These are phyloP conservation scores for Zhengitettix transpicula DNA, from an alignment of 2,888 invertebrate species.

Conservation along the genomic window DNA sequence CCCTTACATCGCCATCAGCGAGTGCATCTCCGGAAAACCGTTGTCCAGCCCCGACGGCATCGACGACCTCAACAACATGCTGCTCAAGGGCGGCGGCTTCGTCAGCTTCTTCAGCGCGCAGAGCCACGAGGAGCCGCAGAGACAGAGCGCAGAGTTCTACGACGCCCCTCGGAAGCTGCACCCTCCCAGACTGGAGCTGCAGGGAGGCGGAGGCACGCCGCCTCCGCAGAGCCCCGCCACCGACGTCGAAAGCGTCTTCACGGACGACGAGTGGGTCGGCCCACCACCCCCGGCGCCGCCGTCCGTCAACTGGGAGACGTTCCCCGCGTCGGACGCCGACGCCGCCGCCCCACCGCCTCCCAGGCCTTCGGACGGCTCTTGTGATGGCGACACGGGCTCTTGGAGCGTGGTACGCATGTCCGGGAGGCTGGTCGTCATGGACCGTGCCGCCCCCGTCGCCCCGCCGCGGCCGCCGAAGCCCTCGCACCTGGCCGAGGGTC, in stretches of 20 bases:
- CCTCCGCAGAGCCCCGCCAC: conserved; percentile 43
- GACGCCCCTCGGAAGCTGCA: conserved; percentile 20
- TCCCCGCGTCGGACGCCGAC: conserved; percentile 18
- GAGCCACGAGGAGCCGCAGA: not conserved
- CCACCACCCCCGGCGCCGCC: conserved; percentile 21
- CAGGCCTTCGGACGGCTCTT: conserved; percentile 38
- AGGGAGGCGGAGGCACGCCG: conserved; percentile 22
- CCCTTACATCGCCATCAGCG: conserved; percentile 83
- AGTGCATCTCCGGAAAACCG: conserved; percentile 65
- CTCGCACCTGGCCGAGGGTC: conserved; percentile 32
- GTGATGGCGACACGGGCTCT: conserved; percentile 23
- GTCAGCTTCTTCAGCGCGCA: not conserved
- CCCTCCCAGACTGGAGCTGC: conserved; percentile 16
- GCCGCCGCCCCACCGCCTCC: not conserved
- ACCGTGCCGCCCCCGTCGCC: conserved; percentile 12
- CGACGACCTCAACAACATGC: conserved; percentile 10
- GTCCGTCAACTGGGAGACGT: conserved; percentile 31
- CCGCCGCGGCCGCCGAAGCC: conserved; percentile 68
- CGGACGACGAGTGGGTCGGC: conserved; percentile 47
- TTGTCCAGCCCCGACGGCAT: conserved; percentile 16
- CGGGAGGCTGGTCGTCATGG: conserved; percentile 29
- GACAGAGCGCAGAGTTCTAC: conserved; percentile 16
- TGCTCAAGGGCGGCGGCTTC: conserved; percentile 5
- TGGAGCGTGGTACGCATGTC: conserved; percentile 38
- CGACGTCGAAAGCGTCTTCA: conserved; percentile 47